phyloP scores from a whole-genome alignment of 2,888 invertebrate species.

The Apoda limacodes region DNA sequence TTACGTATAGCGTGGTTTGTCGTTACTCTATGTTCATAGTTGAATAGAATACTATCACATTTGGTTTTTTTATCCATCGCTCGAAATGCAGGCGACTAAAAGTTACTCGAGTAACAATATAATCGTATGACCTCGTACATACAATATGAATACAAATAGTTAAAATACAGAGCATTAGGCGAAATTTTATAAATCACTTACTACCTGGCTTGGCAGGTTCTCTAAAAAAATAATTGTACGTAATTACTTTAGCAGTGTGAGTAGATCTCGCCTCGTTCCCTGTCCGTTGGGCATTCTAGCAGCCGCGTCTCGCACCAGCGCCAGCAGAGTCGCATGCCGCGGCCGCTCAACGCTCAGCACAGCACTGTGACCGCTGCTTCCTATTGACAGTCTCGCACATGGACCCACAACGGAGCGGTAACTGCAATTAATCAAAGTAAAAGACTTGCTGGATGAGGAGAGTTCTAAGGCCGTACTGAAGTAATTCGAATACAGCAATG shows the following conservation, averaged over 20 bases:
- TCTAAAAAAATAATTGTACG: too few relatives aligned
- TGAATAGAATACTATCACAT: too few relatives aligned
- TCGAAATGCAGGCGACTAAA: conserved; percentile 90
- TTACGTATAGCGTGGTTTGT: too few relatives aligned
- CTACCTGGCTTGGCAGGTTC: not conserved
- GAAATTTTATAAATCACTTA: too few relatives aligned
- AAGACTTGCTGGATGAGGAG: too few relatives aligned
- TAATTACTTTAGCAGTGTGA: conserved; percentile 78
- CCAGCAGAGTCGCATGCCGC: conserved; percentile 90
- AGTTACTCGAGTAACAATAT: conserved; percentile 90
- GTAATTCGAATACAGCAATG: too few relatives aligned
- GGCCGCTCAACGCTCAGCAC: conserved; percentile 86
- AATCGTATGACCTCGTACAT: too few relatives aligned
- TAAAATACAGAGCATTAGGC: too few relatives aligned
- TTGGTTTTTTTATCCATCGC: conserved; percentile 91
- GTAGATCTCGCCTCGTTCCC: conserved; percentile 91
- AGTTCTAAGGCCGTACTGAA: too few relatives aligned
- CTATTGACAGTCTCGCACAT: conserved; percentile 29
- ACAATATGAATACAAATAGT: not conserved
- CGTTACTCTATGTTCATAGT: too few relatives aligned
- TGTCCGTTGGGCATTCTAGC: conserved; percentile 95
- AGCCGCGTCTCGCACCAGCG: conserved; percentile 93
- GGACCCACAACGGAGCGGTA: conserved; percentile 49
- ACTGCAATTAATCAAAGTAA: too few relatives aligned
- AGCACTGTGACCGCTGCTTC: conserved; percentile 84